These are phyloP conservation scores for Copsychus sechellarum DNA, from an alignment of 2,113 vertebrate genomes.

Conservation along the genomic window DNA sequence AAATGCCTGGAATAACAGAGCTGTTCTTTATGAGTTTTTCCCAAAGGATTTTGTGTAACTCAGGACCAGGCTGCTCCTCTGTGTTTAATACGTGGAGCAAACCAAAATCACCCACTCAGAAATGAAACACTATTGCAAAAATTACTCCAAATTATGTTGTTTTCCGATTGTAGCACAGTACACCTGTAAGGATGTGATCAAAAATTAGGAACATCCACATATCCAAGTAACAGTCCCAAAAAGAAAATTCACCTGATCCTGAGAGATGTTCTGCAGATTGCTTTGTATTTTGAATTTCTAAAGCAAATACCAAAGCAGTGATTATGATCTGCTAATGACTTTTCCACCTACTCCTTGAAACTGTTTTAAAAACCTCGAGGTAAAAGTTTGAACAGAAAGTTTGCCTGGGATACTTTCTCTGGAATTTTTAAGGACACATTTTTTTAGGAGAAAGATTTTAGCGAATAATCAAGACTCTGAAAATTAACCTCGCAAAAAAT, in stretches of 20 bases:
- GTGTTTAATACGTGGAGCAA: background rate
- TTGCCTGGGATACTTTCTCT: background rate
- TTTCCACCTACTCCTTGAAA: background rate
- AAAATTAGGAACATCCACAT: accelerated
- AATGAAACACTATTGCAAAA: background rate
- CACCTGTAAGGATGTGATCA: background rate
- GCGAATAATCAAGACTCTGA: background rate
- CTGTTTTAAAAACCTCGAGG: background rate
- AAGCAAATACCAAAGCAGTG: background rate
- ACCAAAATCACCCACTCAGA: background rate
- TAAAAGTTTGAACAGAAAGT: background rate
- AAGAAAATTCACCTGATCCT: background rate
- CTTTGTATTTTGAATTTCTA: background rate
- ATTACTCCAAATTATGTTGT: background rate
- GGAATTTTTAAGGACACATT: background rate
- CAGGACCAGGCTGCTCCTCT: background rate
- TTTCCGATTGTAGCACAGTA: background rate
- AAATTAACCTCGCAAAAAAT: background rate
- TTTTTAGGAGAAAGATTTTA: background rate
- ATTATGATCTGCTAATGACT: background rate
- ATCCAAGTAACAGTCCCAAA: background rate
- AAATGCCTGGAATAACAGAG: background rate
- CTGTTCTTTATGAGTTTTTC: background rate
- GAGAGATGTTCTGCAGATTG: background rate
- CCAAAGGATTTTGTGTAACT: background rate